Conservation (phyloP, 2,113 vertebrate species). For the Uria lomvia region DNA sequence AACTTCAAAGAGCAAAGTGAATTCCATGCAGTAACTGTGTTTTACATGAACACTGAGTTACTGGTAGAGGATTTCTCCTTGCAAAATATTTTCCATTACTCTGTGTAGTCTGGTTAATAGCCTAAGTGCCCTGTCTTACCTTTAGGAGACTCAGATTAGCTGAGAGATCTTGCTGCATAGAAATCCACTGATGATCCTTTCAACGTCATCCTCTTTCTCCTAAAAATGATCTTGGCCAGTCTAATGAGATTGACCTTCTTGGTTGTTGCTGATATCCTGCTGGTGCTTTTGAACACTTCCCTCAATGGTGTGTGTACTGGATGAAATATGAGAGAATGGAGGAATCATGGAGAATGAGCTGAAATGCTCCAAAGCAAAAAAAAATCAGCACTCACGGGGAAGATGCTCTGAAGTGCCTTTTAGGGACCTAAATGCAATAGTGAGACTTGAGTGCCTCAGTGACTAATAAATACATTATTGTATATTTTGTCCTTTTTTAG, state of each 20-base stretch:
- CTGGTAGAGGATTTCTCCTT: not conserved
- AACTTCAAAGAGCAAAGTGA: slow-evolving; percentile 41
- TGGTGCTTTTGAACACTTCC: not conserved
- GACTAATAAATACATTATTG: not conserved
- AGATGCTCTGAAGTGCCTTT: not conserved
- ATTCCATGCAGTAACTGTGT: not conserved
- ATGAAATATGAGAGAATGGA: not conserved
- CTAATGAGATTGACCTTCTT: not conserved
- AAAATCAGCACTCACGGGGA: not conserved
- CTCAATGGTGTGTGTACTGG: not conserved
- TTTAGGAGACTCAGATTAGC: not conserved
- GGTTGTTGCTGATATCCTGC: not conserved
- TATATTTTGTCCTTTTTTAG: not conserved
- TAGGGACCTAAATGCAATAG: not conserved
- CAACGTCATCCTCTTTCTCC: not conserved
- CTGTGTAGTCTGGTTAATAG: not conserved
- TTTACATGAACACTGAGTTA: not conserved
- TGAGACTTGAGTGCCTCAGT: not conserved
- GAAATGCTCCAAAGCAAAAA: not conserved
- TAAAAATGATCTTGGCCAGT: not conserved
- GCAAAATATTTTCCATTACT: not conserved
- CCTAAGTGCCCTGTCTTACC: not conserved
- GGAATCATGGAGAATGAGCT: not conserved
- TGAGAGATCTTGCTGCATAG: not conserved
- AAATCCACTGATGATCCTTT: not conserved